A percentile compares a stretch with the other conserved stretches of the same genome.
Conservation (phyloP, 2,888 invertebrate species). For the Leucophenga maculata region DNA sequence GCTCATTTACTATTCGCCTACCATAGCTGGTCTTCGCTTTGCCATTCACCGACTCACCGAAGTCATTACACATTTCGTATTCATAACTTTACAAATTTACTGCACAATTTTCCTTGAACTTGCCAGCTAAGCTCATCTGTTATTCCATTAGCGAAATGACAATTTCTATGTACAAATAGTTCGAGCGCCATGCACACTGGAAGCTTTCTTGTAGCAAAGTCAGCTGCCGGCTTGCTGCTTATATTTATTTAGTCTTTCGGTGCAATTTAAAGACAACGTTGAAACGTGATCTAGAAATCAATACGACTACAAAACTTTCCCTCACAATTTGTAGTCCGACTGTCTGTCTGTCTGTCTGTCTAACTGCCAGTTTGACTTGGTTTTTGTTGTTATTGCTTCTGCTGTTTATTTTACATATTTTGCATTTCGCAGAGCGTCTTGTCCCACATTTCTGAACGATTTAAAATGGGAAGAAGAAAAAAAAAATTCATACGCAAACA, state of each 20-base stretch:
- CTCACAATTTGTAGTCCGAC: conserved; percentile 40
- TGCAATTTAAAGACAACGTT: conserved; percentile 31
- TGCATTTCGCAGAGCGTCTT: neutral
- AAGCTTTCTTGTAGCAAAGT: conserved; percentile 42
- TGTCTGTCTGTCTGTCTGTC: conserved; percentile 20
- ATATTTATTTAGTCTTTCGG: conserved; percentile 12
- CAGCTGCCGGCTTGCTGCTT: conserved; percentile 33
- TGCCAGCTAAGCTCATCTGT: neutral
- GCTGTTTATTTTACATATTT: conserved; percentile 53
- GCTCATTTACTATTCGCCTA: neutral
- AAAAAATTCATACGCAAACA: neutral
- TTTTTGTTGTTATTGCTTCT: conserved; percentile 35
- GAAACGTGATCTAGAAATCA: conserved; percentile 58
- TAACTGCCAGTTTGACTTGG: neutral
- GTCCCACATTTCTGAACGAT: conserved; percentile 20
- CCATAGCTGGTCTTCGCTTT: too few relatives aligned
- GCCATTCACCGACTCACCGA: too few relatives aligned
- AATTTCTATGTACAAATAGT: conserved; percentile 1
- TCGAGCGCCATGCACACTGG: conserved; percentile 33
- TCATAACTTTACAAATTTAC: too few relatives aligned
- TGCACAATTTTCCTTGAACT: too few relatives aligned
- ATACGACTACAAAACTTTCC: conserved; percentile 56
- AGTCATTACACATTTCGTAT: too few relatives aligned
- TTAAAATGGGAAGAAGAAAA: neutral
- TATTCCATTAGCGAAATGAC: conserved; percentile 20